Evolutionary conservation across 2,888 invertebrate species (phyloP).

Genomic region (Sesia bembeciformis): DNA sequence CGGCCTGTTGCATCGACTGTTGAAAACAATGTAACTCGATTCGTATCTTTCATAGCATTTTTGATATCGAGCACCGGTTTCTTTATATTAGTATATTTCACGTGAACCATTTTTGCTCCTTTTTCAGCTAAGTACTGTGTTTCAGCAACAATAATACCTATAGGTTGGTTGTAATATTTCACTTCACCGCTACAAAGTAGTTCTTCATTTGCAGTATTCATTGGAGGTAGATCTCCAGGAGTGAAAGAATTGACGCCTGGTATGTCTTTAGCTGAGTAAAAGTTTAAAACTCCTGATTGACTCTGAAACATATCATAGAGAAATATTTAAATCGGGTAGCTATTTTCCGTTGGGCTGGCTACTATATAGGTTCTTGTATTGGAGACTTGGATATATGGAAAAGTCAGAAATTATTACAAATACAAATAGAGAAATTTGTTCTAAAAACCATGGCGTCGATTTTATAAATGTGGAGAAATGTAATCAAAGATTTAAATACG

Average conservation of each 20-base stretch:
- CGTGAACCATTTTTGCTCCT: conserved; percentile 59
- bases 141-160: conserved; percentile 78
- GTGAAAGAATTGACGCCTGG: conserved; percentile 78
- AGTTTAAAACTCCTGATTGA: conserved; percentile 76
- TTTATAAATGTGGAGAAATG: too few species aligned
- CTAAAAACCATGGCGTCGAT: too few species aligned
- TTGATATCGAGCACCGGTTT: conserved; percentile 8
- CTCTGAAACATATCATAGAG: conserved; percentile 63
- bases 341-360: too few species aligned
- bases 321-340: too few species aligned
- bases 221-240: conserved; percentile 15
- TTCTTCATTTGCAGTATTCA: conserved; percentile 32
- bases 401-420: too few species aligned
- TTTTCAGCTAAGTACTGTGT: conserved; percentile 59
- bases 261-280: conserved; percentile 76
- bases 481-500: too few species aligned
- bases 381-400: too few species aligned
- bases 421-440: too few species aligned
- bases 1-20: conserved; percentile 17
- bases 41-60: conserved; percentile 22
- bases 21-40: conserved; percentile 15
- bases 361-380: too few species aligned
- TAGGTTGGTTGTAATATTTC: conserved; percentile 77
- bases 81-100: conserved; percentile 43
- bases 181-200: conserved; percentile 66